These are phyloP conservation scores for Sarcophaga caerulescens DNA, from an alignment of 2,888 invertebrate species.

Conservation along the genomic window DNA sequence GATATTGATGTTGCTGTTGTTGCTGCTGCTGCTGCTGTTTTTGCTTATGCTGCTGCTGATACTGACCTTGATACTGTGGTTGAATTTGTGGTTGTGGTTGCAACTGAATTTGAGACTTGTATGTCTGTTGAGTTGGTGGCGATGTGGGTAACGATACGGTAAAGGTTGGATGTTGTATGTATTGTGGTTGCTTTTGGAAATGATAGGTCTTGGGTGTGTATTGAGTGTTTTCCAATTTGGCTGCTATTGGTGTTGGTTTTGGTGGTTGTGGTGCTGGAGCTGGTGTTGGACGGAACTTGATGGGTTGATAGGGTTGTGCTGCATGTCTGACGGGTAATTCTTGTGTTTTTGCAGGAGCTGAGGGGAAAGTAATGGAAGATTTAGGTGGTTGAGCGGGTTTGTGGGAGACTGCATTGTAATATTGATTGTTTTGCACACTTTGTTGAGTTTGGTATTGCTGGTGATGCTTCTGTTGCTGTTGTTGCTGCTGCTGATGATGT, in stretches of 20 bases:
- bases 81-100: conserved; percentile 50
- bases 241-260: conserved; percentile 75
- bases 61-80: conserved; percentile 22
- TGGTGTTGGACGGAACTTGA: conserved; percentile 79
- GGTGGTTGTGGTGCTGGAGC: conserved; percentile 70
- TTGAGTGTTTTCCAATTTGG: conserved; percentile 74
- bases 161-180: conserved; percentile 76
- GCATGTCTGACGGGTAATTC: conserved; percentile 71
- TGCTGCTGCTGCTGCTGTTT: conserved; percentile 48
- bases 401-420: conserved; percentile 48
- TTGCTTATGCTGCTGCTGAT: conserved; percentile 17
- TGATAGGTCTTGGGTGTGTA: conserved; percentile 78
- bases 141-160: conserved; percentile 71
- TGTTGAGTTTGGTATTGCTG: conserved; percentile 65
- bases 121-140: conserved; percentile 66
- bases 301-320: conserved; percentile 76
- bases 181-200: conserved; percentile 80
- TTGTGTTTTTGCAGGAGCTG: conserved; percentile 73
- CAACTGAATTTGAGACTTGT: conserved; percentile 54
- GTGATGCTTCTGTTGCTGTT: conserved; percentile 61
- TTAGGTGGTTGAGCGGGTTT: conserved; percentile 65
- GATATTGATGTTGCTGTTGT: conserved; percentile 34
- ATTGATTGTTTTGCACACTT: conserved; percentile 59
- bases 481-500: conserved; percentile 71
- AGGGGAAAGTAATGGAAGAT: conserved; percentile 75